Evolutionary conservation across 1,140 invertebrate genomes (phyloP).

Genomic region (Andrena cerasifolii): DNA sequence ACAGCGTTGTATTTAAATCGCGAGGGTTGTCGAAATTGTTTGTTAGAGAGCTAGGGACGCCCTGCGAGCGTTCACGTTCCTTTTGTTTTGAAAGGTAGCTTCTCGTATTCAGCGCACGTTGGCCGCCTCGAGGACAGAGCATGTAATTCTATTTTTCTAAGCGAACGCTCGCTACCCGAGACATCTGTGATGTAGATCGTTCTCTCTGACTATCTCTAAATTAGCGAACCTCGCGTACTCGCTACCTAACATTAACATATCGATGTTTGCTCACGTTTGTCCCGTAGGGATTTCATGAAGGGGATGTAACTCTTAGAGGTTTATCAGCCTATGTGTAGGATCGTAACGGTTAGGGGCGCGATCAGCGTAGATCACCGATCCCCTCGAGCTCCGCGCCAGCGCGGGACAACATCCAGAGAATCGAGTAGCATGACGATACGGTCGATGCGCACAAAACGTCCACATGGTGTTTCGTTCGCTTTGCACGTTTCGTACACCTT

Average conservation of each 20-base stretch:
- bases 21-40: slow-evolving; percentile 37
- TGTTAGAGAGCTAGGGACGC: background rate
- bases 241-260: too few relatives aligned
- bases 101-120: slow-evolving; percentile 13
- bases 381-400: slow-evolving; percentile 4
- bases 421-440: slow-evolving; percentile 14
- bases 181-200: slow-evolving; percentile 20
- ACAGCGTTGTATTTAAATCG: slow-evolving; percentile 2
- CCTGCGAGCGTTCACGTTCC: slow-evolving; percentile 18
- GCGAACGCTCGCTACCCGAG: slow-evolving; percentile 4
- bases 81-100: background rate
- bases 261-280: slow-evolving; percentile 28
- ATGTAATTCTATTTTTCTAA: slow-evolving; percentile 39
- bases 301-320: background rate
- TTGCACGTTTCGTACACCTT: slow-evolving; percentile 59
- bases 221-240: slow-evolving; percentile 9
- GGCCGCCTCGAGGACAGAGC: too few relatives aligned
- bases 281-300: background rate
- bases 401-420: background rate
- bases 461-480: slow-evolving; percentile 54
- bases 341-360: background rate
- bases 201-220: slow-evolving; percentile 1
- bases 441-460: slow-evolving; percentile 27
- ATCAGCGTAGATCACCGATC: background rate
- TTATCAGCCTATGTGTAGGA: background rate